Percentiles rank a stretch among this genome's conserved stretches.
These are phyloP conservation scores for Sinocyclocheilus grahami DNA, from an alignment of 2,113 vertebrate genomes.

Conservation along the genomic window DNA sequence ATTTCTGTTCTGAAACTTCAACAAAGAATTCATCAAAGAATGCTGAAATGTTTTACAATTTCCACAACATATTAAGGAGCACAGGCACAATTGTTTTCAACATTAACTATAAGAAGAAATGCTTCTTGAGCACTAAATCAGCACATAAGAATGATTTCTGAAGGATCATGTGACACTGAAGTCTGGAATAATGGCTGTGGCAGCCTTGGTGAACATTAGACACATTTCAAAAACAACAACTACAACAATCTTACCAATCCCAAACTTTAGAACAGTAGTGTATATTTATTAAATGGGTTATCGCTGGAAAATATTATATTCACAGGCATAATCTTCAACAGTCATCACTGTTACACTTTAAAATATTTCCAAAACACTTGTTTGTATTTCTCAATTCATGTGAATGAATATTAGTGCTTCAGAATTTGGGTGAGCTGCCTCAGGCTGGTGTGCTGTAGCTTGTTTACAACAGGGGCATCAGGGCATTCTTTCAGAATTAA, in stretches of 20 bases:
- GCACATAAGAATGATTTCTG: neutral
- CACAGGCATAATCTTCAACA: neutral
- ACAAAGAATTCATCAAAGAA: neutral
- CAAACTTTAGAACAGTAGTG: neutral
- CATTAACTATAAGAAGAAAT: neutral
- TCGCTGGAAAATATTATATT: neutral
- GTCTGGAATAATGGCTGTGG: neutral
- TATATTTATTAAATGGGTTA: neutral
- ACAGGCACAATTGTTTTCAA: neutral
- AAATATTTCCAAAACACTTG: neutral
- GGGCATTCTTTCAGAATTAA: slow-evolving; percentile 49
- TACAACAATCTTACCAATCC: neutral
- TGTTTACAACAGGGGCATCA: slow-evolving; percentile 47
- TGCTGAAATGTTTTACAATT: neutral
- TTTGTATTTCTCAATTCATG: neutral
- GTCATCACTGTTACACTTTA: neutral
- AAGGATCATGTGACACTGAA: neutral
- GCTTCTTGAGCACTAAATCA: neutral
- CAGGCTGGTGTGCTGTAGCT: slow-evolving; percentile 40
- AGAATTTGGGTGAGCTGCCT: slow-evolving; percentile 24
- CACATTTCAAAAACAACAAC: too few species aligned
- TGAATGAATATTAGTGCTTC: slow-evolving; percentile 37
- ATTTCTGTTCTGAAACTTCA: too few species aligned
- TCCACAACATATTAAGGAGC: neutral
- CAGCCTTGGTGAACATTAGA: too few species aligned